These are phyloP conservation scores for Zaprionus africanus DNA, from an alignment of 1,140 invertebrate species.

Conservation along the genomic window DNA sequence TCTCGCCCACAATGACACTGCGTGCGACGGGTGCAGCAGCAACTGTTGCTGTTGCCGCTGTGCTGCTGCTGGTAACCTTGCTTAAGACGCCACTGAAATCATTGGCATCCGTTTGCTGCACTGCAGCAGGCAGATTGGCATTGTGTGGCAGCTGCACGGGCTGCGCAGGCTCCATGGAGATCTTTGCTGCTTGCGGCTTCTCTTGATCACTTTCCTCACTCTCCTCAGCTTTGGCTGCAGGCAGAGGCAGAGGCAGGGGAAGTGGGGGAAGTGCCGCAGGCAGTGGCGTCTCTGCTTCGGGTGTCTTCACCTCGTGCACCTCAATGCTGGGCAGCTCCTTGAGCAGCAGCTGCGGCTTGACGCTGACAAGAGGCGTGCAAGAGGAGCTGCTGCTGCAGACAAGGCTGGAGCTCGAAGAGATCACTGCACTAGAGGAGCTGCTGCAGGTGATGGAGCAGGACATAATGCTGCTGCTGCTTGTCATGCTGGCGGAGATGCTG, in stretches of 20 bases:
- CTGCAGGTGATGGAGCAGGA: conserved; percentile 2
- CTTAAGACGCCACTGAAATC: conserved; percentile 74
- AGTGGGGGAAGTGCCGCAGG: neutral
- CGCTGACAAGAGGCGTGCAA: neutral
- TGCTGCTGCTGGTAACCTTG: neutral
- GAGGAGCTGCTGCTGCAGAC: neutral
- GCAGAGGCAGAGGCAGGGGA: neutral
- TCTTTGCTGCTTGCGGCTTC: conserved; percentile 1
- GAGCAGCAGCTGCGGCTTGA: conserved; percentile 34
- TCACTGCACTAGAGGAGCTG: neutral
- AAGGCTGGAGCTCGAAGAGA: neutral
- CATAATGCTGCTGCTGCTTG: conserved; percentile 22
- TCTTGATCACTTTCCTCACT: conserved; percentile 58
- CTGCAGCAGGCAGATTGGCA: conserved; percentile 76
- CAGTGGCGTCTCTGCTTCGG: conserved; percentile 27
- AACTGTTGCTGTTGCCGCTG: neutral
- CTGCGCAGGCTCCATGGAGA: neutral
- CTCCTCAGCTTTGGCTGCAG: neutral
- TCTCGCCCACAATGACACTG: conserved; percentile 77
- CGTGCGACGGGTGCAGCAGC: conserved; percentile 43
- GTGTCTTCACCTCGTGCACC: conserved; percentile 68
- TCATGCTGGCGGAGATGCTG: conserved; percentile 5
- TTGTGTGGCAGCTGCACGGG: conserved; percentile 52
- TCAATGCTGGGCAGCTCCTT: conserved; percentile 68
- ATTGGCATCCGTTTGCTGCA: conserved; percentile 74